Evolutionary conservation across 2,113 vertebrate genomes (phyloP).

Genomic region (Puma concolor): DNA sequence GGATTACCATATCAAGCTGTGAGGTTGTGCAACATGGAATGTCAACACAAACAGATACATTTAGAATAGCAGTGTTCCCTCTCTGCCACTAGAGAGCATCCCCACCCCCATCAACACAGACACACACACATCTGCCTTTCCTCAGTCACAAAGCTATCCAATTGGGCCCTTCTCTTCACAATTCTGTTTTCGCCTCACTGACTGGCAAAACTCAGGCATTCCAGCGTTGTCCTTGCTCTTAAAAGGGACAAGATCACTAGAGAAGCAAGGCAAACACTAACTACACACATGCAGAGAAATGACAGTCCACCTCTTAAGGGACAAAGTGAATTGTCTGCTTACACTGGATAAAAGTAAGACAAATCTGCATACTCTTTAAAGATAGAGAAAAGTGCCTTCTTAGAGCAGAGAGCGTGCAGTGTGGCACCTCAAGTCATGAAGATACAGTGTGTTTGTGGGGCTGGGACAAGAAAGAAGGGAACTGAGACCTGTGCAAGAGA

Average conservation of each 20-base stretch:
- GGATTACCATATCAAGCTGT: slow-evolving; percentile 81
- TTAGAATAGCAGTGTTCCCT: slow-evolving; percentile 41
- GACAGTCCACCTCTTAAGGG: not conserved
- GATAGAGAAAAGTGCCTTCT: not conserved
- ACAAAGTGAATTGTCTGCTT: not conserved
- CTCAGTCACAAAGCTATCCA: not conserved
- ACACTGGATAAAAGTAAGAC: not conserved
- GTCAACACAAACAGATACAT: slow-evolving; percentile 74
- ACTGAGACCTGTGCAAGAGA: too few species aligned
- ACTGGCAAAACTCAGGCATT: not conserved
- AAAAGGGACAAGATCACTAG: not conserved
- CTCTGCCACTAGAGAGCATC: slow-evolving; percentile 48
- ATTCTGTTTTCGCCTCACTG: not conserved
- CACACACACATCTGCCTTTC: not conserved
- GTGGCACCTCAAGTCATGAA: not conserved
- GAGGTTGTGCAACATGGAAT: slow-evolving; percentile 79
- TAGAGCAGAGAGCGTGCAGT: not conserved
- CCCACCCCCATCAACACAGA: not conserved
- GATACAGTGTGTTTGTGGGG: not conserved
- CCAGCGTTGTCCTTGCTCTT: not conserved
- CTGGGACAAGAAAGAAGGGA: not conserved
- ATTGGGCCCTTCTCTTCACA: not conserved
- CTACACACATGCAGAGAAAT: not conserved
- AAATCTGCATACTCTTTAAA: not conserved
- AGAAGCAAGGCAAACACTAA: not conserved